Conservation (phyloP, 2,113 vertebrate species). For the Xenotilapia leptura region DNA sequence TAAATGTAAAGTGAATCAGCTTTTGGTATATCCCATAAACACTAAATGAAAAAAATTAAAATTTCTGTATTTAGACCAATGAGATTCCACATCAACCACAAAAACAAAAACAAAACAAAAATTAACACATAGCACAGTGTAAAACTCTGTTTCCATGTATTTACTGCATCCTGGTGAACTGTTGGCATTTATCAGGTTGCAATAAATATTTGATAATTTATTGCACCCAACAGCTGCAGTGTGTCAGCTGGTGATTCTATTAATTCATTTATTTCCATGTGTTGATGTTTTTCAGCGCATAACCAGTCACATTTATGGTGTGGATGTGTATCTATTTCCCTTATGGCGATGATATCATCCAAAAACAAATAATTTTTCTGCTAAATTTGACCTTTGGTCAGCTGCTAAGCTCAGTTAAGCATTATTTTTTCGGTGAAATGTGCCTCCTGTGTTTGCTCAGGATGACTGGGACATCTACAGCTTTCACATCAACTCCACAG, state of each 20-base stretch:
- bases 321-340: neutral
- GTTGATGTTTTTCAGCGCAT: neutral
- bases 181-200: neutral
- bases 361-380: neutral
- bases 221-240: neutral
- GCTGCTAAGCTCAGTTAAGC: neutral
- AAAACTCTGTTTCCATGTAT: neutral
- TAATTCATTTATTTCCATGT: neutral
- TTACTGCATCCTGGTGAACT: neutral
- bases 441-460: conserved; percentile 24
- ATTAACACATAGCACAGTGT: neutral
- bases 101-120: neutral
- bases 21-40: neutral
- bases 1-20: neutral
- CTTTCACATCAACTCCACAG: conserved; percentile 83
- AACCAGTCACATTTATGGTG: neutral
- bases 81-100: neutral
- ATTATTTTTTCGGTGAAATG: neutral
- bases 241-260: neutral
- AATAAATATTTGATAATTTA: neutral
- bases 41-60: neutral
- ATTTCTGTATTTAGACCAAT: conserved; percentile 1
- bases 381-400: neutral
- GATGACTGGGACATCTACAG: conserved; percentile 78
- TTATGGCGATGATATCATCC: neutral